phyloP scores from a whole-genome alignment of 2,113 vertebrate species.

The Odontophorus gujanensis region DNA sequence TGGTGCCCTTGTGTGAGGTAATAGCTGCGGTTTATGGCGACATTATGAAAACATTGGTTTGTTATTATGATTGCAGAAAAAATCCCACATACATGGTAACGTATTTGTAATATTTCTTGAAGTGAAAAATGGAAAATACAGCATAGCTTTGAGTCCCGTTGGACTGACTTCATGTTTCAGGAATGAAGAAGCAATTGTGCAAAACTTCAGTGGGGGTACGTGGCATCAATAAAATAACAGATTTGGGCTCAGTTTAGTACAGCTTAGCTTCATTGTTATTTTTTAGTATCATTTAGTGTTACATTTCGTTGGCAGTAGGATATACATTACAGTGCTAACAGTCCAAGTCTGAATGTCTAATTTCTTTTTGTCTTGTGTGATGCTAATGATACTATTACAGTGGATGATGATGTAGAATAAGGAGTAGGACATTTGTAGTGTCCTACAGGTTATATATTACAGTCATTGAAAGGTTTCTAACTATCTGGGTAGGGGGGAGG shows the following conservation, averaged over 20 bases:
- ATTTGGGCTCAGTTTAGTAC: neutral
- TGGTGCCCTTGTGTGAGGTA: conserved; percentile 33
- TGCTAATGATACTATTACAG: neutral
- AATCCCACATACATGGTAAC: conserved; percentile 41
- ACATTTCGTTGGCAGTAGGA: neutral
- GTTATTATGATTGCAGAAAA: conserved; percentile 42
- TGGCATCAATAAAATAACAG: neutral
- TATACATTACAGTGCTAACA: neutral
- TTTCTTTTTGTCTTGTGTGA: neutral
- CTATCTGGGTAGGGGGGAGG: neutral
- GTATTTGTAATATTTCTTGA: conserved; percentile 60
- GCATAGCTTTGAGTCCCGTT: conserved; percentile 12
- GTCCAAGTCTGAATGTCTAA: neutral
- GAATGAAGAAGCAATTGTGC: conserved; percentile 55
- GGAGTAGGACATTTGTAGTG: neutral
- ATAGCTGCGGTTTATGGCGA: conserved; percentile 31
- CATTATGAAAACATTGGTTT: conserved; percentile 48
- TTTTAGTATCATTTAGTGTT: neutral
- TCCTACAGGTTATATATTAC: neutral
- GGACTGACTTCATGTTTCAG: neutral
- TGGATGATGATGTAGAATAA: neutral
- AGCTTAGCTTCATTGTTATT: neutral
- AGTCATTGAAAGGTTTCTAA: neutral
- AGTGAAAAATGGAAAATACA: conserved; percentile 43
- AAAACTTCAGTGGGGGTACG: conserved; percentile 11